A percentile compares a stretch with the other conserved stretches of the same genome.
phyloP scores from a whole-genome alignment of 2,888 invertebrate genomes.

The Helicoverpa assulta region DNA sequence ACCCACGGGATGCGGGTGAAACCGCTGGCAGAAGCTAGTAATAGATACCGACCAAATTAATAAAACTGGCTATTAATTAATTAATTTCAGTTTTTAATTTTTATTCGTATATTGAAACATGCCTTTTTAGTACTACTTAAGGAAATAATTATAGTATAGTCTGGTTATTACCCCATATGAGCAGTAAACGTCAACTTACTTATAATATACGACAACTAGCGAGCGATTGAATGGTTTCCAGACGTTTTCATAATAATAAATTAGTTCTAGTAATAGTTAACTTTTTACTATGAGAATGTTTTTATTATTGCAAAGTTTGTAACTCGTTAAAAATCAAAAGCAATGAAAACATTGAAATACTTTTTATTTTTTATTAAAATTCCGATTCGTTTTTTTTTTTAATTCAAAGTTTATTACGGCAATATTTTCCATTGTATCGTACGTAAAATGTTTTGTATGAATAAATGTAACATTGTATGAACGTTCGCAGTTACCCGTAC shows the following conservation, averaged over 20 bases:
- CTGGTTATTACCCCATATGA: neutral
- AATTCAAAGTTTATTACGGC: neutral
- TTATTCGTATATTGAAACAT: constrained; percentile 20
- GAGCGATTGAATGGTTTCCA: constrained; percentile 10
- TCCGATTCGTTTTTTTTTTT: neutral
- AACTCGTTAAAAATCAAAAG: neutral
- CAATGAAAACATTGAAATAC: neutral
- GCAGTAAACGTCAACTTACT: constrained; percentile 23
- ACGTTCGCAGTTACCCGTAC: constrained; percentile 5
- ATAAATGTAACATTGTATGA: constrained; percentile 7
- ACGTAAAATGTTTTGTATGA: neutral
- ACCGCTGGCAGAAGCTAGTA: too few relatives aligned
- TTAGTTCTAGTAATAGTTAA: neutral
- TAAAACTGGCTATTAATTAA: constrained; percentile 13
- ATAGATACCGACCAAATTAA: constrained; percentile 27
- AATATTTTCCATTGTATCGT: neutral
- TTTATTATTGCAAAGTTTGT: neutral
- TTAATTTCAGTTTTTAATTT: constrained; percentile 32
- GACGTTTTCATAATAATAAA: constrained; percentile 26
- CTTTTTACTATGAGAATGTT: neutral
- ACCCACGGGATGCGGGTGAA: too few relatives aligned
- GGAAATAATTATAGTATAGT: constrained; percentile 36
- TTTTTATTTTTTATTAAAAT: neutral
- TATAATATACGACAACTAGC: constrained; percentile 21
- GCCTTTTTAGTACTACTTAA: neutral